These are phyloP conservation scores for Nomada lathburiana DNA, from an alignment of 2,888 invertebrate genomes.

Conservation along the genomic window DNA sequence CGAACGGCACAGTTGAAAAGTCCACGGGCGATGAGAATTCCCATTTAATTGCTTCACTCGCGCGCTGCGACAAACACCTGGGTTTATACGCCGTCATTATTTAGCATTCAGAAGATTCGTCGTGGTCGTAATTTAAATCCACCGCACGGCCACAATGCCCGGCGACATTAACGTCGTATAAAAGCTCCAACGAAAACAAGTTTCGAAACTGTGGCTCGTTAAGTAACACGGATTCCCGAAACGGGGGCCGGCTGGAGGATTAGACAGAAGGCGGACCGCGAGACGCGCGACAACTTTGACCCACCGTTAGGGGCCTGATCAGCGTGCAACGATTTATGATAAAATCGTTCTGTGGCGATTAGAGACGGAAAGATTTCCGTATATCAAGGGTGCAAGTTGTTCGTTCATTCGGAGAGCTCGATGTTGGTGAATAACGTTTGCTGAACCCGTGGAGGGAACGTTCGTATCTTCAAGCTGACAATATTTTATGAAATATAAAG, in stretches of 20 bases:
- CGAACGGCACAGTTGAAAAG: slow-evolving; percentile 34
- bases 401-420: too few species aligned
- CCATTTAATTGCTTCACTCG: slow-evolving; percentile 58
- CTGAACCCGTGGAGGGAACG: too few species aligned
- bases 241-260: slow-evolving; percentile 20
- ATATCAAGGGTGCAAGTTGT: too few species aligned
- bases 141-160: slow-evolving; percentile 40
- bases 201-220: slow-evolving; percentile 29
- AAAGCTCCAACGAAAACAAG: slow-evolving; percentile 48
- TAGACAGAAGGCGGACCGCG: slow-evolving; percentile 9
- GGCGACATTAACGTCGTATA: slow-evolving; percentile 62
- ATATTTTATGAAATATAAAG: too few species aligned
- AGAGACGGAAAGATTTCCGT: too few species aligned
- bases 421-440: too few species aligned
- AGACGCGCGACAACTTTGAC: neutral
- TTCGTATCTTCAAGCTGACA: too few species aligned
- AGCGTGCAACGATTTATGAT: too few species aligned
- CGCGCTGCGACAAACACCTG: slow-evolving; percentile 35
- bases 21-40: slow-evolving; percentile 24
- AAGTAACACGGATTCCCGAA: slow-evolving; percentile 43
- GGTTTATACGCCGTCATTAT: slow-evolving; percentile 52
- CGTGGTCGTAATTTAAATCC: slow-evolving; percentile 59
- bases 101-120: slow-evolving; percentile 58
- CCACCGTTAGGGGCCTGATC: neutral
- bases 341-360: too few species aligned